phyloP scores from a whole-genome alignment of 1,140 invertebrate genomes.

The Atta cephalotes region DNA sequence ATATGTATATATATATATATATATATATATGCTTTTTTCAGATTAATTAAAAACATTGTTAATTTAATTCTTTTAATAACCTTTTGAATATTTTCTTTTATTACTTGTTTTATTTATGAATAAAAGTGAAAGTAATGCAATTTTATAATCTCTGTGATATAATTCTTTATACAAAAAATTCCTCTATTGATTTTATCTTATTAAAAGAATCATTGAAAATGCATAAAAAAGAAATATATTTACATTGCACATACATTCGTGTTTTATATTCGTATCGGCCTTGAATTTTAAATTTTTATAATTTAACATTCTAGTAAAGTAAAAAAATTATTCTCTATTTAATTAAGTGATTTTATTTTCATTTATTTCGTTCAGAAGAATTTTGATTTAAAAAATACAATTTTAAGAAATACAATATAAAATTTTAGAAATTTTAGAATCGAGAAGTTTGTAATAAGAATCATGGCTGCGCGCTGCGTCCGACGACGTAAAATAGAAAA shows the following conservation, averaged over 20 bases:
- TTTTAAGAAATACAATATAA: background rate
- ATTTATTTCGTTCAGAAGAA: background rate
- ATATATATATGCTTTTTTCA: too few species aligned
- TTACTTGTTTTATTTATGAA: background rate
- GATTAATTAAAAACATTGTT: background rate
- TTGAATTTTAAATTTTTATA: background rate
- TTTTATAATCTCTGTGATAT: background rate
- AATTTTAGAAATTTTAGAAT: too few species aligned
- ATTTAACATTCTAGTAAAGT: background rate
- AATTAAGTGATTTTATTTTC: background rate
- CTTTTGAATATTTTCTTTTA: background rate
- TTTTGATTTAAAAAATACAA: background rate
- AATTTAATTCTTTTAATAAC: background rate
- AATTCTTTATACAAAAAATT: background rate
- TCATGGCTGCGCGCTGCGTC: too few species aligned
- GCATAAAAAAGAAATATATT: background rate
- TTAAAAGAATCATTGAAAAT: background rate
- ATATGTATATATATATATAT: background rate
- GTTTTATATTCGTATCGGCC: background rate
- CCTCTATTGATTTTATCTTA: background rate
- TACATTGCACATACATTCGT: too few species aligned
- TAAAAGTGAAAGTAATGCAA: background rate
- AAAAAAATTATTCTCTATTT: background rate
- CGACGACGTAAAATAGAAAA: too few species aligned
- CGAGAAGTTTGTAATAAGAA: too few species aligned